Percentiles rank a stretch among this genome's conserved stretches.
phyloP scores from a whole-genome alignment of 2,888 invertebrate genomes.

The Euplagia quadripunctaria region DNA sequence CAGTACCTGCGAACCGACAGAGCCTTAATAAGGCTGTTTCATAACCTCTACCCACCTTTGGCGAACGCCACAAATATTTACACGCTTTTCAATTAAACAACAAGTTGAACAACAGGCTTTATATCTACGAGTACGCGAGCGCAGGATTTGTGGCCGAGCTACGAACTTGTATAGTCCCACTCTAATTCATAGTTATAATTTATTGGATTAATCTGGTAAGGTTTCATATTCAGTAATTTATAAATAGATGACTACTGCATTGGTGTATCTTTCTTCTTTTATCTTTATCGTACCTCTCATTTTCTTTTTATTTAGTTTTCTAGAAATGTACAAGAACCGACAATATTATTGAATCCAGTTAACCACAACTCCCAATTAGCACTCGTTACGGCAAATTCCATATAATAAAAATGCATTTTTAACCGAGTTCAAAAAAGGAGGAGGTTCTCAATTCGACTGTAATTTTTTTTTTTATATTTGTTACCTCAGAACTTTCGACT shows the following conservation, averaged over 20 bases:
- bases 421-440: too few relatives aligned
- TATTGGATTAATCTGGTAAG: conserved; percentile 15
- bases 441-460: too few relatives aligned
- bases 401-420: too few relatives aligned
- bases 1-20: conserved; percentile 39
- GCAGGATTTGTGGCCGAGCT: conserved; percentile 58
- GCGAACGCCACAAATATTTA: conserved; percentile 74
- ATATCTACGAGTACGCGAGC: conserved; percentile 59
- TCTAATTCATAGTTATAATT: conserved; percentile 17
- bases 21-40: conserved; percentile 71
- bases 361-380: too few relatives aligned
- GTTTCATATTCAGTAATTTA: neutral
- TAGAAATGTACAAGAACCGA: neutral
- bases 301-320: fast-evolving
- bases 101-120: conserved; percentile 72
- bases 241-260: neutral
- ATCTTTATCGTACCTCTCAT: neutral
- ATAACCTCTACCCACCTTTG: conserved; percentile 60
- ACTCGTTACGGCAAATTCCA: too few relatives aligned
- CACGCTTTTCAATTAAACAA: conserved; percentile 84
- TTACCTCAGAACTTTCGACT: too few relatives aligned
- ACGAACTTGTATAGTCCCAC: conserved; percentile 48
- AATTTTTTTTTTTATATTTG: too few relatives aligned
- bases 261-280: neutral
- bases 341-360: neutral